Conservation (phyloP, 1,140 invertebrate genomes). For the Drosophila nikananu region DNA sequence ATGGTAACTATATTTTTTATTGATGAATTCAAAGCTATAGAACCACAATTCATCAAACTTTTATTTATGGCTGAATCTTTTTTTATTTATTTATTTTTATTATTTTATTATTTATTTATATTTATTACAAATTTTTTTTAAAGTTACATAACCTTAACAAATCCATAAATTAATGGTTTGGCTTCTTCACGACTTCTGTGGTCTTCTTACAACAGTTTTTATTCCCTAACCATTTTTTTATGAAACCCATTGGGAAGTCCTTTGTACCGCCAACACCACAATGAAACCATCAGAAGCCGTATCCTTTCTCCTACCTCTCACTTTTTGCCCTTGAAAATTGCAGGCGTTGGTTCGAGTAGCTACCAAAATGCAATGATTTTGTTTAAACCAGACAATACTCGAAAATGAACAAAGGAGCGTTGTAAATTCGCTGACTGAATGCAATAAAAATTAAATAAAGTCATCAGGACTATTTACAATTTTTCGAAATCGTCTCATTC, state of each 20-base stretch:
- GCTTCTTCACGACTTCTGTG: background rate
- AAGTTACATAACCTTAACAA: too few species aligned
- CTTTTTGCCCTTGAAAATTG: slow-evolving; percentile 57
- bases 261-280: slow-evolving; percentile 1
- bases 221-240: background rate
- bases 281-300: slow-evolving; percentile 19
- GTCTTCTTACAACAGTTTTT: background rate
- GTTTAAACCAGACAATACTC: slow-evolving; percentile 61
- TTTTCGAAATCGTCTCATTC: slow-evolving; percentile 72
- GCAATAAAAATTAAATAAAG: slow-evolving; percentile 84
- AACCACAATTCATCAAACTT: too few species aligned
- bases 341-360: slow-evolving; percentile 61
- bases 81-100: too few species aligned
- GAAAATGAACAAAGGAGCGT: slow-evolving; percentile 52
- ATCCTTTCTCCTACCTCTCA: background rate
- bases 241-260: slow-evolving; percentile 1
- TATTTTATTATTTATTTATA: too few species aligned
- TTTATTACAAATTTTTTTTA: too few species aligned
- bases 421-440: slow-evolving; percentile 54
- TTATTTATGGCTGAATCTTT: too few species aligned
- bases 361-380: slow-evolving; percentile 39
- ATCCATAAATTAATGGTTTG: too few species aligned
- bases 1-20: background rate
- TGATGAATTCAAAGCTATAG: too few species aligned
- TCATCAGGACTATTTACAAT: slow-evolving; percentile 77